phyloP scores from a whole-genome alignment of 1,140 invertebrate genomes.

The Heliothis subflexa region DNA sequence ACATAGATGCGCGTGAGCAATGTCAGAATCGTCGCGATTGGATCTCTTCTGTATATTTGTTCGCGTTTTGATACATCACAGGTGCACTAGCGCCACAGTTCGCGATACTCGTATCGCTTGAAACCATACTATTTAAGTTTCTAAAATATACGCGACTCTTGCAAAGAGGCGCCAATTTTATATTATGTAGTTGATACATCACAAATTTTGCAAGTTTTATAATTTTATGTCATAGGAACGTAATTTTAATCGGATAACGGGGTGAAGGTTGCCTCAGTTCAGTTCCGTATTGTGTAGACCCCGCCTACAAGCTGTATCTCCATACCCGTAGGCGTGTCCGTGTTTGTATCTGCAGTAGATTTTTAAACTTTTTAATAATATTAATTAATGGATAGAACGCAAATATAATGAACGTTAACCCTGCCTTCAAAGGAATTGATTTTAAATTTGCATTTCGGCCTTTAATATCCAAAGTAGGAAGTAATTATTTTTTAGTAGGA shows the following conservation, averaged over 20 bases:
- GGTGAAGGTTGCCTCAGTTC: constrained; percentile 45
- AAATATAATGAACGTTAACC: constrained; percentile 46
- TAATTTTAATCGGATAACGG: constrained; percentile 38
- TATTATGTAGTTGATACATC: constrained; percentile 40
- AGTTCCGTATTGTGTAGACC: constrained; percentile 20
- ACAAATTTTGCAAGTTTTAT: constrained; percentile 45
- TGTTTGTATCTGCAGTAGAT: constrained; percentile 26
- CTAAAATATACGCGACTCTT: constrained; percentile 44
- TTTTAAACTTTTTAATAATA: constrained; percentile 46
- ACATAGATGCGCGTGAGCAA: constrained; percentile 43
- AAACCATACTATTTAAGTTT: constrained; percentile 44
- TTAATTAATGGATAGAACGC: constrained; percentile 27
- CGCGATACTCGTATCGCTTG: constrained; percentile 17
- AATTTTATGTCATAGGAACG: constrained; percentile 40
- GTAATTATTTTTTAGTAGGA: constrained; percentile 47
- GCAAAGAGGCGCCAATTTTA: constrained; percentile 29
- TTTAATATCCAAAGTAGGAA: constrained; percentile 43
- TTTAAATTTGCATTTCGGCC: constrained; percentile 65
- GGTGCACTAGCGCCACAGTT: neutral
- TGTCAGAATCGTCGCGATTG: constrained; percentile 31
- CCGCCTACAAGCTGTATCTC: constrained; percentile 6
- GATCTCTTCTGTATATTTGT: constrained; percentile 38
- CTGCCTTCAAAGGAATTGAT: constrained; percentile 72
- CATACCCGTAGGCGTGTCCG: constrained; percentile 23
- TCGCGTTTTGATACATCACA: constrained; percentile 28